Conservation (phyloP, 2,888 invertebrate species). For the Cosmopolites sordidus region DNA sequence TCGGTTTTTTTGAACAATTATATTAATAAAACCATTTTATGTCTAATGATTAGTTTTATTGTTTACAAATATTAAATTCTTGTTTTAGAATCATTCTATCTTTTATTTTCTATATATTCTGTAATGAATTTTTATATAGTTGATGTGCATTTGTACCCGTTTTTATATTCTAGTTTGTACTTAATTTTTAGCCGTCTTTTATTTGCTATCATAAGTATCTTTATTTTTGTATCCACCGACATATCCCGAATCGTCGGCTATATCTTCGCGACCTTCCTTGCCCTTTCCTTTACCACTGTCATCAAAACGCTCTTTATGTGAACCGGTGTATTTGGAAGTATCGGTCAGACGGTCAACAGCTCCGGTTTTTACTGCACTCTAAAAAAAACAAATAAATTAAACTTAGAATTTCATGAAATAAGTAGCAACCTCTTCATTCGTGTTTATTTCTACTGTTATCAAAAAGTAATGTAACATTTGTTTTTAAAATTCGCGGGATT, state of each 20-base stretch:
- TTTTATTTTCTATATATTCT: too few species aligned
- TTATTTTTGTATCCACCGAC: slow-evolving; percentile 79
- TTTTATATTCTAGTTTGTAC: too few species aligned
- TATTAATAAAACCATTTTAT: too few species aligned
- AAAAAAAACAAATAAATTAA: slow-evolving; percentile 2
- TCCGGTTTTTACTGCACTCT: slow-evolving; percentile 51
- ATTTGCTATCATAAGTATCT: slow-evolving; percentile 60
- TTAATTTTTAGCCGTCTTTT: slow-evolving; percentile 4
- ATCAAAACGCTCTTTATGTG: slow-evolving; percentile 80
- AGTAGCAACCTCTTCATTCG: background rate
- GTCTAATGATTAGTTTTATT: too few species aligned
- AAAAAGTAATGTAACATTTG: too few species aligned
- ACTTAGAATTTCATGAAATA: background rate
- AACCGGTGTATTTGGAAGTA: slow-evolving; percentile 79
- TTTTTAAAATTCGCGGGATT: too few species aligned
- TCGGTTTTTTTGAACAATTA: too few species aligned
- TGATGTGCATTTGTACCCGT: too few species aligned
- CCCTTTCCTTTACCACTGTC: slow-evolving; percentile 78
- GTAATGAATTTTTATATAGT: too few species aligned
- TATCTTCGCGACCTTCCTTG: slow-evolving; percentile 76
- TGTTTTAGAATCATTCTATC: too few species aligned
- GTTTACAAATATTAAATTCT: too few species aligned
- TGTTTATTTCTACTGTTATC: too few species aligned
- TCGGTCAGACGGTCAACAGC: slow-evolving; percentile 74
- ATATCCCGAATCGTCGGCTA: slow-evolving; percentile 70